phyloP scores from a whole-genome alignment of 2,888 invertebrate species.

The Troilus luridus region DNA sequence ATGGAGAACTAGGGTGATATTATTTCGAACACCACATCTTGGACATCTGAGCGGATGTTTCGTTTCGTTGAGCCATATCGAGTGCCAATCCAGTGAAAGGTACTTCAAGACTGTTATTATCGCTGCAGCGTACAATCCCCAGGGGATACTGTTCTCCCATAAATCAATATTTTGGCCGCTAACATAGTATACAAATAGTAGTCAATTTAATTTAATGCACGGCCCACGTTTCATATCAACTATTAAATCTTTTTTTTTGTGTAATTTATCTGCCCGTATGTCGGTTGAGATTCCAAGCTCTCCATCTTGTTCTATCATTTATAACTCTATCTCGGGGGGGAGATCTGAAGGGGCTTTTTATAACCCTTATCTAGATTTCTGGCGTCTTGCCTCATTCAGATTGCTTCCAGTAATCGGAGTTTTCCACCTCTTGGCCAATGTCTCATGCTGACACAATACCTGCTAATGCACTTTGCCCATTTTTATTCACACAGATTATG shows the following conservation, averaged over 20 bases:
- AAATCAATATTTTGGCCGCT: constrained; percentile 28
- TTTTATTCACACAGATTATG: no score
- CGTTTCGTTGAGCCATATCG: background rate
- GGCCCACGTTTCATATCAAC: background rate
- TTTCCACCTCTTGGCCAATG: background rate
- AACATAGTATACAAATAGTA: constrained; percentile 47
- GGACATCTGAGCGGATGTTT: background rate
- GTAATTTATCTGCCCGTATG: constrained; percentile 18
- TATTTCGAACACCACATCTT: background rate
- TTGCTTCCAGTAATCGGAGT: background rate
- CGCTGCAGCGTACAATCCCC: constrained; percentile 18
- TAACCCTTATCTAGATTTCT: background rate
- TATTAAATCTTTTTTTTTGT: constrained; percentile 8
- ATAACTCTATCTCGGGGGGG: constrained; percentile 36
- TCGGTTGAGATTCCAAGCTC: background rate
- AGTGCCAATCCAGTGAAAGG: constrained; percentile 21
- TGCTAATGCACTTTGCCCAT: background rate
- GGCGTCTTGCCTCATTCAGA: background rate
- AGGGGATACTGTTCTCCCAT: background rate
- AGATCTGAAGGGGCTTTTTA: constrained; percentile 17
- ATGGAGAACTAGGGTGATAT: background rate
- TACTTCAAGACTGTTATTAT: constrained; percentile 18
- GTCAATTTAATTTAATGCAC: constrained; percentile 17
- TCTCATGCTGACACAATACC: background rate
- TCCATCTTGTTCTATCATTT: constrained; percentile 36